Evolutionary conservation across 2,888 invertebrate genomes (phyloP), one percentile per base, ranked within the genome.

Genomic region (Ophion obscuratus): DNA sequence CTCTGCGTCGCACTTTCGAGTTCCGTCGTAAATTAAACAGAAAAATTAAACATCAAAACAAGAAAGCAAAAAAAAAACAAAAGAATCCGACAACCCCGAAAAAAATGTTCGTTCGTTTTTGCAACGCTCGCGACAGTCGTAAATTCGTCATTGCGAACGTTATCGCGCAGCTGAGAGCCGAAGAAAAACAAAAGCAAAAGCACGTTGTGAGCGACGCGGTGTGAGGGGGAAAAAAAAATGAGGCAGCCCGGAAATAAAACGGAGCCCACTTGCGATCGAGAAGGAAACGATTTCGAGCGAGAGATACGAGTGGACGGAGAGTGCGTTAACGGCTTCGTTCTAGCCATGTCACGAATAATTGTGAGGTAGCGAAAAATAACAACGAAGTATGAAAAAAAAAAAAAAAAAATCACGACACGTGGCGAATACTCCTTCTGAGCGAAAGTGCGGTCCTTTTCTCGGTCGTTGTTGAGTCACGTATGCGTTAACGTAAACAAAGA

Each of bases 381-480:
- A 20, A 27, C 14, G 40, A 71, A 71, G 40, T 2, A 44, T 68
- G 10, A n/a, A 7, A 70, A 31, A 17, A 24, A 62, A 67, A 53
- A 47, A 68, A 62, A 70, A 59, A 70, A 44, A 70, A 79, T 53
- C 53, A 53, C 53, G 53, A 14, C 44, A 85, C 77, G 86, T 89
- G 93, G 91, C 86, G 88, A 68, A 90, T 85, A 92, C 92, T 91
- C 87, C 93, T 91, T 93, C 93, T 86, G 92, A 93, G 89, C 89
- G 91, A 93, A 93, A 92, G 92, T 91, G 93, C 93, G 93, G 93
- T 93, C 93, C 91, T 93, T 93, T 93, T 92, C 93, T 93, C 92
- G 86, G 92, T 92, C 90, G 93, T 92, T 91, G 92, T 92, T 91
- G 90, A 92, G 89, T 90, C 92, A 92, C 87, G 89, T 83, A 53